Evolutionary conservation across 1,140 invertebrate genomes (phyloP).

Genomic region (Bombus superbus): DNA sequence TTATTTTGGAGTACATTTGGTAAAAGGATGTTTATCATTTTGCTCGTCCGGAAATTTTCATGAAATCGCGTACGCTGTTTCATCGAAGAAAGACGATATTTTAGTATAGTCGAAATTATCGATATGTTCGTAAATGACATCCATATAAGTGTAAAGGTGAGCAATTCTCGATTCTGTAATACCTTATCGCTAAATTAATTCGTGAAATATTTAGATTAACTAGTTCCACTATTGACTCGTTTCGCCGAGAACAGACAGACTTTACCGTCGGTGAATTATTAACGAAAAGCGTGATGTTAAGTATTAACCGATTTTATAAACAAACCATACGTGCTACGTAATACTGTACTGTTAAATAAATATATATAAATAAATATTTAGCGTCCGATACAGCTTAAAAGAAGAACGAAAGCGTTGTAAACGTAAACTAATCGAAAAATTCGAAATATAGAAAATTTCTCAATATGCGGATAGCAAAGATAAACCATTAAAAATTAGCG

Average conservation of each 20-base stretch:
- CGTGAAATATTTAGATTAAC: neutral
- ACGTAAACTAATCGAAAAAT: too few species aligned
- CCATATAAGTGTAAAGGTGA: neutral
- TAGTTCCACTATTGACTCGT: neutral
- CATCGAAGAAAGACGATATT: neutral
- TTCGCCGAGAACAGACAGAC: neutral
- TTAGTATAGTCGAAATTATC: neutral
- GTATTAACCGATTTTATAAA: constrained; percentile 6
- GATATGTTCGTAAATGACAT: neutral
- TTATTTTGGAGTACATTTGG: too few species aligned
- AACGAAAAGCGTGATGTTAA: neutral
- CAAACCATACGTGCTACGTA: neutral
- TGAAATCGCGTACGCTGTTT: too few species aligned
- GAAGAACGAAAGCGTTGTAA: too few species aligned
- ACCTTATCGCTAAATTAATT: neutral
- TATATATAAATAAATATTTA: neutral
- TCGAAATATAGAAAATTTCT: too few species aligned
- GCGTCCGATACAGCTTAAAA: too few species aligned
- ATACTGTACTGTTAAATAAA: neutral
- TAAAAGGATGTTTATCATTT: too few species aligned
- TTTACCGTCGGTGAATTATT: constrained; percentile 1
- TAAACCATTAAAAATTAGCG: too few species aligned
- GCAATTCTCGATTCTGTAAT: too few species aligned
- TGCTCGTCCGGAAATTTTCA: too few species aligned
- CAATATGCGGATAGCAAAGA: too few species aligned